Conservation (phyloP, 2,797 vertebrate species). For the Falco novaeseelandiae region DNA sequence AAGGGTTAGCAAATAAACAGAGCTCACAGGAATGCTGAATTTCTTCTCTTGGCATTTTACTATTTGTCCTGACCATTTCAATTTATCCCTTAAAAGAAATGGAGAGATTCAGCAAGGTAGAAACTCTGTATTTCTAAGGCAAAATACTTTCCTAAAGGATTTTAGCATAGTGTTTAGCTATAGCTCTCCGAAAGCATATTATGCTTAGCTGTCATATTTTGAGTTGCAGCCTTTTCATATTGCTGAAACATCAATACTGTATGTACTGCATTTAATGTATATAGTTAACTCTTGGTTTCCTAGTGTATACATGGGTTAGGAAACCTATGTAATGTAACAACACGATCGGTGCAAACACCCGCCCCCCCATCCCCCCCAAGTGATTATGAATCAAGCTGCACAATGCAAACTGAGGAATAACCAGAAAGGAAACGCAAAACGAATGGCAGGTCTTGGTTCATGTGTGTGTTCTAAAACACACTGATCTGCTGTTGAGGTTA, state of each 20-base stretch:
- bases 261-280: neutral
- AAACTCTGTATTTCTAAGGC: neutral
- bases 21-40: neutral
- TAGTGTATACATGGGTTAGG: neutral
- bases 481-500: neutral
- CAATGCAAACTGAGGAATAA: neutral
- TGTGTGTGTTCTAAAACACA: neutral
- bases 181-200: neutral
- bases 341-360: neutral
- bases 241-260: neutral
- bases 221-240: neutral
- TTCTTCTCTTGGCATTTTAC: neutral
- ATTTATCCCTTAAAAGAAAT: neutral
- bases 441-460: neutral
- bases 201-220: constrained; percentile 4
- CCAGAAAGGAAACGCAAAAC: neutral
- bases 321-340: neutral
- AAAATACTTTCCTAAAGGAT: neutral
- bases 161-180: neutral
- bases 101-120: neutral
- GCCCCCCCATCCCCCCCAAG: fast-evolving
- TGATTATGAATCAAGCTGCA: neutral
- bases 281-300: neutral
- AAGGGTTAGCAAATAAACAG: neutral
- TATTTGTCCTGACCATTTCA: neutral